Evolutionary conservation across 2,888 invertebrate genomes (phyloP).

Genomic region (Ichneumoninae sp.): DNA sequence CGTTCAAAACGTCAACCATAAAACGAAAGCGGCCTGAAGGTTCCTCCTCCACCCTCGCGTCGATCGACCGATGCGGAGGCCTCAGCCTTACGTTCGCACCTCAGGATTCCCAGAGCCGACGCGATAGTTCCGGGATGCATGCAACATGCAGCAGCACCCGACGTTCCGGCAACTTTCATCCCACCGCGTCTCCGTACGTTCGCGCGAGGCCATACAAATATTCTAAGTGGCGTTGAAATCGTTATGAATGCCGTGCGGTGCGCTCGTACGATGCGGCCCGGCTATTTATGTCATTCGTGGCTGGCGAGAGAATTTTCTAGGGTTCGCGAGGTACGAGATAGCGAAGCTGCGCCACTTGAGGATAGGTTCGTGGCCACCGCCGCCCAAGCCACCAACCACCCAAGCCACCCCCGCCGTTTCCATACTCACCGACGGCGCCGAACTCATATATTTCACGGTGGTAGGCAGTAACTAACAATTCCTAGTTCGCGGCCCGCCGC

Average conservation of each 20-base stretch:
- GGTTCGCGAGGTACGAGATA: conserved; percentile 45
- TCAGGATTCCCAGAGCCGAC: not conserved
- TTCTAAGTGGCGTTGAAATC: conserved; percentile 33
- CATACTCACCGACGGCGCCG: conserved; percentile 64
- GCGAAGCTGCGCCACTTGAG: conserved; percentile 56
- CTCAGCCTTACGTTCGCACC: not conserved
- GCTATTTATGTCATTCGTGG: conserved; percentile 46
- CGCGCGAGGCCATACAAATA: conserved; percentile 13
- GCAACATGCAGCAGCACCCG: not conserved
- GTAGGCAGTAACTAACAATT: conserved; percentile 82
- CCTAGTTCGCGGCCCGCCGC: conserved; percentile 81
- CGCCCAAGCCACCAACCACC: conserved; percentile 20
- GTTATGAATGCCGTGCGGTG: conserved; percentile 26
- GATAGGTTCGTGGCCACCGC: conserved; percentile 44
- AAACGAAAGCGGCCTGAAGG: not conserved
- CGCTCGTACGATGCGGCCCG: conserved; percentile 13
- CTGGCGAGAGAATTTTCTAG: conserved; percentile 51
- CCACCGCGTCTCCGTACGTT: not conserved
- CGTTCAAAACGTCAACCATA: too few species aligned
- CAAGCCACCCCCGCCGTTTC: conserved; percentile 36
- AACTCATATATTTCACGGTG: conserved; percentile 80
- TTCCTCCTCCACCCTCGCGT: not conserved
- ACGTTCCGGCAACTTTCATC: not conserved
- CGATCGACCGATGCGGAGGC: not conserved
- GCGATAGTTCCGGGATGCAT: not conserved